Conservation (phyloP, 92 coral and sea anemone genomes). For the Epizoanthus rinbou region DNA sequence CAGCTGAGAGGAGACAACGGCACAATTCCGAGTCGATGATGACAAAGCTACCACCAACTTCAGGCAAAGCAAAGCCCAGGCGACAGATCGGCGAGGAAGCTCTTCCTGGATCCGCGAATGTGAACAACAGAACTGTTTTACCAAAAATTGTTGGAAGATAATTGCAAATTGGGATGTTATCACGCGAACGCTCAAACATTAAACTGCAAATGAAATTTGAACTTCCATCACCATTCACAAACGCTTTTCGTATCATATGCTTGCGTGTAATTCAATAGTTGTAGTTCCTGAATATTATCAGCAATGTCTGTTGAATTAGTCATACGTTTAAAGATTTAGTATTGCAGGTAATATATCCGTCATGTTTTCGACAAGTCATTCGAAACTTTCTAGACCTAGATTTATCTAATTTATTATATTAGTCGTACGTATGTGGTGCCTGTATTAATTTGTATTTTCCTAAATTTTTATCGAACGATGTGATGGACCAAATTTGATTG, state of each 20-base stretch:
- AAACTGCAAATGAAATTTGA: neutral
- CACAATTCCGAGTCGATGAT: conserved; percentile 73
- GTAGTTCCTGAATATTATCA: no score
- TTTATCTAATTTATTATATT: conserved; percentile 2
- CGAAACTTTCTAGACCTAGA: conserved; percentile 2
- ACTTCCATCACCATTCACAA: neutral
- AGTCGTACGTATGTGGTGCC: neutral
- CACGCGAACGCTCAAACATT: neutral
- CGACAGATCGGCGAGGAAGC: conserved; percentile 68
- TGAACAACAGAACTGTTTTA: conserved; percentile 91
- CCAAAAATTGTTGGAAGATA: conserved; percentile 98
- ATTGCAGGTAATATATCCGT: neutral
- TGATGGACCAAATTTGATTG: conserved; percentile 19
- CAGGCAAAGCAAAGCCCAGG: conserved; percentile 84
- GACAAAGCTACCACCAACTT: conserved; percentile 91
- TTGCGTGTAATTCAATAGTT: neutral
- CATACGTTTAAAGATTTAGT: neutral
- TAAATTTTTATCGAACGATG: neutral
- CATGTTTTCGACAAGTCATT: neutral
- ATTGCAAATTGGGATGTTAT: conserved; percentile 9
- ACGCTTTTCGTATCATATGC: conserved; percentile 33
- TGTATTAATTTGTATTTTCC: neutral
- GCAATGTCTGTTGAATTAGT: neutral
- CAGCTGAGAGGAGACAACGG: conserved; percentile 64
- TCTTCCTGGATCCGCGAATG: conserved; percentile 66